Base-by-base conservation (phyloP, 2,113 vertebrate genomes). In the Rhegmatorhina hoffmannsi region DNA sequence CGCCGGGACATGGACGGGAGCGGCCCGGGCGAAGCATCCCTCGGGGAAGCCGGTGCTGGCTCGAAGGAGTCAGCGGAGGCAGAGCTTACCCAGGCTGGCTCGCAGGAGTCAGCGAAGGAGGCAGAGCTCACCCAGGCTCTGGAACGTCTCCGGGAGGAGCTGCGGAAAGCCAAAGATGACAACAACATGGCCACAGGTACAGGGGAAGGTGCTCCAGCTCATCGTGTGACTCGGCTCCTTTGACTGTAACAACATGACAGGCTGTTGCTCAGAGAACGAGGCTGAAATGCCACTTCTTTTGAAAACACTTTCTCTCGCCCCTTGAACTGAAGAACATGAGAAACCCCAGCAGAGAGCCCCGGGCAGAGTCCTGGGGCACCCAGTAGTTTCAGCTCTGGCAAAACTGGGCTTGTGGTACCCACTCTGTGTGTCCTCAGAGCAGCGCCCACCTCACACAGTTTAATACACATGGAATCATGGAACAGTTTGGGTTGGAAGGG, bases 181-280 rank as follows among this genome's bases (percentile, higher is more conserved):
- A 72, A 77, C 72, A 33, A 19, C 7, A 90, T 84, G 79, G 87
- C 87, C 79, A 23, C 60, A 90, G 87, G 87, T 90, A 90, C 55
- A 11, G n/a, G 29, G 69, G 69, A 55, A 60, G 38, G 15, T 36
- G 52, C 60, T 38, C 29, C 11, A 7, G n/a, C 46, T 75, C 69
- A 6, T n/a, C 16, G 18, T 8, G 28, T 40, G 29, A 0, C 74
- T 31, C 47, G 20, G 69, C 38, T 76, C 53, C n/a, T 62, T 31
- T 38, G 19, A 11, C 33, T 8, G 4, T 38, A 19, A 9, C 10
- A 59, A n/a, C 23, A 8, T 23, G 9, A 3, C 19, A 20, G n/a
- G 33, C 28, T 82, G 46, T 5, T 38, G 69, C 24, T 53, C 78
- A 18, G 19, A 26, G n/a, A 33, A 34, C 4, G 26, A 49, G 53